These are phyloP conservation scores for Rhagoletis pomonella DNA, from an alignment of 1,140 invertebrate genomes.

Conservation along the genomic window DNA sequence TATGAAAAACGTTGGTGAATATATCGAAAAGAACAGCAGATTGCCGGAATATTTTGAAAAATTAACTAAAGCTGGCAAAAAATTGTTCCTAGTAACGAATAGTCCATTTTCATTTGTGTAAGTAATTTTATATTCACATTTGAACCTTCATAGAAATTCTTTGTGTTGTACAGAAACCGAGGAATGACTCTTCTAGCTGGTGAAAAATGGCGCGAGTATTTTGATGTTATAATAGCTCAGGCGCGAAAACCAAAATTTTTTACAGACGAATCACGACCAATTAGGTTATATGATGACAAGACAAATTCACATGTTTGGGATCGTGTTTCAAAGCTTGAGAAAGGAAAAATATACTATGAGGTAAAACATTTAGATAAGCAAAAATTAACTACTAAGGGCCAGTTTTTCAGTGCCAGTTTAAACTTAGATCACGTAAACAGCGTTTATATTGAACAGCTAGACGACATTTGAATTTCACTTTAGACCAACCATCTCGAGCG, in stretches of 20 bases:
- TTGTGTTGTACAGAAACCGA: slow-evolving; percentile 76
- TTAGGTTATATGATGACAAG: slow-evolving; percentile 89
- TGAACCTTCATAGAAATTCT: background rate
- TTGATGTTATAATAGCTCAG: slow-evolving; percentile 96
- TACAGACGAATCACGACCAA: slow-evolving; percentile 91
- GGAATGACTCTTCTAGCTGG: slow-evolving; percentile 95
- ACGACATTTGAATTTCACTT: no score
- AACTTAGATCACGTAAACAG: no score
- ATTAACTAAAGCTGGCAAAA: slow-evolving; percentile 85
- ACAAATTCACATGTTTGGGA: slow-evolving; percentile 92
- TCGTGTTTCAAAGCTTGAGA: slow-evolving; percentile 88
- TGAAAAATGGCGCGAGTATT: slow-evolving; percentile 90
- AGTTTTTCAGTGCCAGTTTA: no score
- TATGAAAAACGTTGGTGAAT: slow-evolving; percentile 84
- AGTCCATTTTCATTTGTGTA: slow-evolving; percentile 98
- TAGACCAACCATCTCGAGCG: no score
- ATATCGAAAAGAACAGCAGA: slow-evolving; percentile 86
- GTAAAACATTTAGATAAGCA: slow-evolving; percentile 74
- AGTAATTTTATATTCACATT: slow-evolving; percentile 74
- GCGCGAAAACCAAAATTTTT: slow-evolving; percentile 98
- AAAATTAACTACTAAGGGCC: no score
- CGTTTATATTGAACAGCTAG: no score
- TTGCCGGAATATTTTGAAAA: slow-evolving; percentile 86
- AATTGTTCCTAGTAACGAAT: slow-evolving; percentile 97
- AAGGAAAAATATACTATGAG: slow-evolving; percentile 94